Base-by-base conservation (phyloP, 2,888 invertebrate species). In the Hirtodrosophila duncani region DNA sequence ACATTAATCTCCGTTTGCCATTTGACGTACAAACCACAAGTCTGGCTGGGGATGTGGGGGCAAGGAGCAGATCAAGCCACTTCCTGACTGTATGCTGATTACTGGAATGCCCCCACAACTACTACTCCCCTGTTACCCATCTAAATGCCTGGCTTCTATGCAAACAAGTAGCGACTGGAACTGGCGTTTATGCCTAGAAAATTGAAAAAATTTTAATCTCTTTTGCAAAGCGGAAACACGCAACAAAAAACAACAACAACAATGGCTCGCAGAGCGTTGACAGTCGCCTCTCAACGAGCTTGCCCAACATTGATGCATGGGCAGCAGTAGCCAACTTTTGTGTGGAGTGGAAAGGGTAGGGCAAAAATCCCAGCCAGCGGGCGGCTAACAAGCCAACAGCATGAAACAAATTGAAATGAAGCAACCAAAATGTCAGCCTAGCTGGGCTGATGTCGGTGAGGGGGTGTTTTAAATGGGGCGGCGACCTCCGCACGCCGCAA, bases 1-100 rank as follows among this genome's bases (percentile, higher is more conserved):
- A 66, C 82, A 84, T 84, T 83, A 83, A 84, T 83, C 83, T 83
- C 83, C 82, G 84, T 72, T 83, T 71, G 71, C 84, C 83, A 81
- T 84, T 82, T 17, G 9, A 7, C 33, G 10, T 33, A 38, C 31
- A 39, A 26, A 44, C 24, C 33, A 64, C 45, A 43, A 48, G 20
- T 44, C 16, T 9, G 21, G 41, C 20, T 24, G n/a, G n/a, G n/a
- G 11, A 11, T 43, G 16, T 20, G 10, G 16, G 46, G 31, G 29
- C 34, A 34, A 17, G 46, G 38, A 24, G 20, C 11, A 9, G 14
- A 11, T 13, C 23, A 10, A 41, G 21, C 13, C 31, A 36, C 49
- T 45, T 61, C 57, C 66, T 43, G 38, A 43, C 34, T 43, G 51
- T 67, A 50, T 46, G 56, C 49, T 55, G 55, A 62, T 45, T 46